A percentile compares a stretch with the other conserved stretches of the same genome.
These are phyloP conservation scores for Mesocentrotus franciscanus DNA, from an alignment of 53 echinoderm and acorn worm species.

Conservation along the genomic window DNA sequence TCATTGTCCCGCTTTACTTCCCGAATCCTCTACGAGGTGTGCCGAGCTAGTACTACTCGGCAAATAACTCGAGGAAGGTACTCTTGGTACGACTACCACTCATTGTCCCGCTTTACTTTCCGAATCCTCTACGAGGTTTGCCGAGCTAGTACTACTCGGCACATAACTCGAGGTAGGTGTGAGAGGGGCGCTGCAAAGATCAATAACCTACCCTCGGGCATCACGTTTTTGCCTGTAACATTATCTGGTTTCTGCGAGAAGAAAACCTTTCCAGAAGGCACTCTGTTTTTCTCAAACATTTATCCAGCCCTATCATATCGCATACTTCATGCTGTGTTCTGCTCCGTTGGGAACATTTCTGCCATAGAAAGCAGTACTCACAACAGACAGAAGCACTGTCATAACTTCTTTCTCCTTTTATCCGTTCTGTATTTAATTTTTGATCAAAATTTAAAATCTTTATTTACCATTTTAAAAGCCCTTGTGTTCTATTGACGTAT, in stretches of 20 bases:
- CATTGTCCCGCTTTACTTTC: too few species aligned
- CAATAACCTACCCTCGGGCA: background rate
- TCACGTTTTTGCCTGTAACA: constrained; percentile 7
- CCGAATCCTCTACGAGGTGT: too few species aligned
- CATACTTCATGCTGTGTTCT: background rate
- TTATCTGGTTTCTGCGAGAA: background rate
- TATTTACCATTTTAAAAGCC: background rate
- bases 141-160: too few species aligned
- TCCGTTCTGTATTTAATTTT: background rate
- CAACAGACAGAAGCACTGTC: background rate
- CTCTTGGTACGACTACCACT: too few species aligned
- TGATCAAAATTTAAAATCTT: background rate
- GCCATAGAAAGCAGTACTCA: background rate
- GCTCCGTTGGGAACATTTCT: background rate
- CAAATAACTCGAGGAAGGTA: too few species aligned
- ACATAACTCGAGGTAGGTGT: too few species aligned
- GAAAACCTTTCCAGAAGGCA: background rate
- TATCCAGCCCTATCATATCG: constrained; percentile 10
- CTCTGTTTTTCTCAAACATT: constrained; percentile 47
- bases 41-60: too few species aligned
- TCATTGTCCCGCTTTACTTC: too few species aligned
- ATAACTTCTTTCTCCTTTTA: background rate
- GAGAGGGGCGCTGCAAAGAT: background rate
- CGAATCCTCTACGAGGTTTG: too few species aligned
- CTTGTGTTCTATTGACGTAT: background rate